Evolutionary conservation across 2,797 vertebrate species (phyloP), one percentile per base, ranked within the genome.

Genomic region (Cossypha heuglini): DNA sequence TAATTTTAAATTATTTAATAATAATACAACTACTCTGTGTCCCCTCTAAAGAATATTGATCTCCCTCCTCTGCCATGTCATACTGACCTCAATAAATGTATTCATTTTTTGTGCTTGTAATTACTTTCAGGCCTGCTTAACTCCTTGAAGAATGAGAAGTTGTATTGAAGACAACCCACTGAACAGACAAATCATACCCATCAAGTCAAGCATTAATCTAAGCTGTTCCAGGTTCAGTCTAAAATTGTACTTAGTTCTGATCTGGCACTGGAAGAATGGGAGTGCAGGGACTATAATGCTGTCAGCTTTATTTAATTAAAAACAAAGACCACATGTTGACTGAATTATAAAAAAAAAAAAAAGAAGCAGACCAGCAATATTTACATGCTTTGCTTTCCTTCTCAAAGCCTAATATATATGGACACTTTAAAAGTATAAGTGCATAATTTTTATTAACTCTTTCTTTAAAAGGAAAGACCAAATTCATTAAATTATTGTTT

Each of bases 1-100:
- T 33, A 90, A 58, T 84, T 95, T 92, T 93, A 80, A 94, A 95
- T 97, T 96, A 95, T 97, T 97, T 86, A 95, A 90, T 86, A 91
- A 94, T 91, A 88, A 90, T 93, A 38, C 46, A 74, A 71, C 33
- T 74, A 74, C 33, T 64, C 38, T 38, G 31, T 64, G 35, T 63
- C 38, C 35, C 6, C 48, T 74, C 75, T 86, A 76, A 96, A 91
- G 68, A 86, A 91, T 88, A 86, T 91, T 93, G 87, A 83, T 91
- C 69, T 93, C 20, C 25, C n/a, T 90, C 28, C 33, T 91, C n/a
- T 90, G 28, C 13, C 38, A 18, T 93, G 69, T 93, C 88, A 88
- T 43, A 91, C 57, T 87, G 81, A 95, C 85, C 90, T 91, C 79
- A 93, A 72, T 86, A 90, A 82, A 78, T 66, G 21, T 37, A 69